These are phyloP conservation scores for Apocrypta bakeri DNA, from an alignment of 1,140 invertebrate species.

Conservation along the genomic window DNA sequence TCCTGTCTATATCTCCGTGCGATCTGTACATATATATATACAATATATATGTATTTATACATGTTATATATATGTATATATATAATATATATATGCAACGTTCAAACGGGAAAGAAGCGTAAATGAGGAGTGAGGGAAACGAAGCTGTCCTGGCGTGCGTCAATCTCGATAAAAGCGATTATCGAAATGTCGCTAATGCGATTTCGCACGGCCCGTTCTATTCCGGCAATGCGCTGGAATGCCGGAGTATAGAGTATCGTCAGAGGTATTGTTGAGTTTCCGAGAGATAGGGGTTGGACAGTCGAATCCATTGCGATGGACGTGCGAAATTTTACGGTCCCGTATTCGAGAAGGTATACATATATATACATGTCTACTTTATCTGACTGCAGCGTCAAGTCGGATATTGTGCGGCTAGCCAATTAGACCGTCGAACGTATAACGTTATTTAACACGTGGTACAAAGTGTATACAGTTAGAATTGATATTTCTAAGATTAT, in stretches of 20 bases:
- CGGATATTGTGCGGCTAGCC: background rate
- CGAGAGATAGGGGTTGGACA: background rate
- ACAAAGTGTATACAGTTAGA: no score
- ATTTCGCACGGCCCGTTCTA: constrained; percentile 16
- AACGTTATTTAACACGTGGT: no score
- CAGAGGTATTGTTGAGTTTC: background rate
- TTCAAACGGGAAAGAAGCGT: background rate
- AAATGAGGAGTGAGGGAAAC: background rate
- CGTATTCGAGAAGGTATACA: background rate
- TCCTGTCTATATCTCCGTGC: no score
- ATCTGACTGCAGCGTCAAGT: no score
- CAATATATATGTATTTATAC: no score
- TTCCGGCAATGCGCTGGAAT: background rate
- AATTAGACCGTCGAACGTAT: background rate
- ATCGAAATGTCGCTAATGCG: constrained; percentile 44
- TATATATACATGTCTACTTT: no score
- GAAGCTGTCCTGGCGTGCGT: constrained; percentile 1
- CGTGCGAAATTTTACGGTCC: constrained; percentile 23
- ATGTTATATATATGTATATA: no score
- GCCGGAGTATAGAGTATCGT: background rate
- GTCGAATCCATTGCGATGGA: background rate
- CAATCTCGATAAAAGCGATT: constrained; percentile 40
- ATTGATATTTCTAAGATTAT: background rate
- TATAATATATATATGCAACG: no score
- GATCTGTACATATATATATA: no score